These are phyloP conservation scores for Polylopha cassiicola DNA, from an alignment of 2,888 invertebrate genomes.

Conservation along the genomic window DNA sequence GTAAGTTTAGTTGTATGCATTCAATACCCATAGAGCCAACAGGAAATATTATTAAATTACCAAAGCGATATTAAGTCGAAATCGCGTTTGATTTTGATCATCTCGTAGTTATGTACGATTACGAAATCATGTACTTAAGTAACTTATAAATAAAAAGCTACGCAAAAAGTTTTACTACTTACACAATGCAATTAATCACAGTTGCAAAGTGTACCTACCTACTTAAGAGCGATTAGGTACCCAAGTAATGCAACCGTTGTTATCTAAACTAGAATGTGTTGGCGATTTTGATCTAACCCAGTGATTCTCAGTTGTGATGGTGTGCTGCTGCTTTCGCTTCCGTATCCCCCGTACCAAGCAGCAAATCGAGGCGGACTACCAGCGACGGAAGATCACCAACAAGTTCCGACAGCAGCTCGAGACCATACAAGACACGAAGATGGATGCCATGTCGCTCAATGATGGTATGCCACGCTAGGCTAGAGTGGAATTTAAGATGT, in stretches of 20 bases:
- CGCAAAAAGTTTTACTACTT: too few species aligned
- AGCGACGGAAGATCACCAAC: slow-evolving; percentile 87
- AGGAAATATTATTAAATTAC: too few species aligned
- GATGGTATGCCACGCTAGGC: too few species aligned
- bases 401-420: slow-evolving; percentile 89
- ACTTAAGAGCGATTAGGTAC: too few species aligned
- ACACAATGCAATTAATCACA: too few species aligned
- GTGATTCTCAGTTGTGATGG: slow-evolving; percentile 81
- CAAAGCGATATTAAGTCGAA: too few species aligned
- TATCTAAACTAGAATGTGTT: not conserved
- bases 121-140: too few species aligned
- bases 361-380: slow-evolving; percentile 95
- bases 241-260: too few species aligned
- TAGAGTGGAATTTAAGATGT: too few species aligned
- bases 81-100: too few species aligned
- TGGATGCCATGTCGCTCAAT: slow-evolving; percentile 88
- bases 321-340: slow-evolving; percentile 94
- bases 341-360: slow-evolving; percentile 96
- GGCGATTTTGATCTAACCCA: not conserved
- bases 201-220: too few species aligned
- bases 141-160: not conserved
- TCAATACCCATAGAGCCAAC: not conserved
- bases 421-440: slow-evolving; percentile 89
- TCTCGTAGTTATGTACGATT: too few species aligned
- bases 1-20: slow-evolving; percentile 60